These are phyloP conservation scores for Euplagia quadripunctaria DNA, from an alignment of 2,888 invertebrate species.

Conservation along the genomic window DNA sequence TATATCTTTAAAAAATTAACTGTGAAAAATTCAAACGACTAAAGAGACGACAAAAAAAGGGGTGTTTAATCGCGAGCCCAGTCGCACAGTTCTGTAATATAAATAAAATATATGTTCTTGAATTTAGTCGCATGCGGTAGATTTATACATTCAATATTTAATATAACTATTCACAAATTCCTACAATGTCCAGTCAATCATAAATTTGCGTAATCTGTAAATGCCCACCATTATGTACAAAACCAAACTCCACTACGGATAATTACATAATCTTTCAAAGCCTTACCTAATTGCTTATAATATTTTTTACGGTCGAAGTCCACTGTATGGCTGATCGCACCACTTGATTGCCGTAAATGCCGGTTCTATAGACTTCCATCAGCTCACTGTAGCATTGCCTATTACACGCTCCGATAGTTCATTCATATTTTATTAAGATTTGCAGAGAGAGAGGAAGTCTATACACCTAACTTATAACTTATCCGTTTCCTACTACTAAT, in stretches of 20 bases:
- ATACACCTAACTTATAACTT: neutral
- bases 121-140: too few relatives aligned
- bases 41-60: too few relatives aligned
- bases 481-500: neutral
- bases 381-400: slow-evolving; percentile 56
- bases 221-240: neutral
- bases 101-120: too few relatives aligned
- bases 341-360: slow-evolving; percentile 54
- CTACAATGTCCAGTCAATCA: neutral
- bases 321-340: slow-evolving; percentile 56
- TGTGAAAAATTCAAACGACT: too few relatives aligned
- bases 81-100: too few relatives aligned
- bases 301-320: slow-evolving; percentile 39
- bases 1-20: too few relatives aligned
- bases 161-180: neutral
- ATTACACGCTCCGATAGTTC: slow-evolving; percentile 62
- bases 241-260: neutral
- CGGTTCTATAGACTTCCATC: slow-evolving; percentile 46
- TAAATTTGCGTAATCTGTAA: neutral
- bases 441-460: neutral
- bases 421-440: slow-evolving; percentile 53
- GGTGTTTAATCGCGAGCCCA: too few relatives aligned
- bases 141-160: too few relatives aligned
- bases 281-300: slow-evolving; percentile 16
- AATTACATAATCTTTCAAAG: neutral